A percentile compares a stretch with the other conserved stretches of the same genome.
Evolutionary conservation across 2,888 invertebrate genomes (phyloP).

Genomic region (Aplocera efformata): DNA sequence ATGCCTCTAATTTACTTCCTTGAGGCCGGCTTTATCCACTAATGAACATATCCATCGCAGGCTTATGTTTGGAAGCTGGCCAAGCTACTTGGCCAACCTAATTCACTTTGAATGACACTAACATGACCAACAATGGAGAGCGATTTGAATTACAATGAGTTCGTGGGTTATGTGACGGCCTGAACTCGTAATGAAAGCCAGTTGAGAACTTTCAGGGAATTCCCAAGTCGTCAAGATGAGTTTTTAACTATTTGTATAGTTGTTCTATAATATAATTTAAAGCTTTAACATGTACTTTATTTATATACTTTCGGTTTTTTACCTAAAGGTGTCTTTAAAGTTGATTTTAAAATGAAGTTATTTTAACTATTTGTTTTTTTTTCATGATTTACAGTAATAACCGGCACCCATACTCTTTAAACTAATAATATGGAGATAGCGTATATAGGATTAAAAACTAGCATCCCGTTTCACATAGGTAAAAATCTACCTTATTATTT

Average conservation of each 20-base stretch:
- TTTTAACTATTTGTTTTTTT: too few relatives aligned
- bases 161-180: conserved; percentile 18
- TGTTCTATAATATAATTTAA: background rate
- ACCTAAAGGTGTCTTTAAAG: too few relatives aligned
- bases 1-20: conserved; percentile 14
- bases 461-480: too few relatives aligned
- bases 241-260: background rate
- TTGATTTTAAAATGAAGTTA: too few relatives aligned
- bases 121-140: conserved; percentile 32
- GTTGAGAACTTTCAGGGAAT: conserved; percentile 18
- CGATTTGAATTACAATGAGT: conserved; percentile 40
- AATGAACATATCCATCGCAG: conserved; percentile 19
- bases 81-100: conserved; percentile 30
- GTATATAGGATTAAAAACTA: too few relatives aligned
- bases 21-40: conserved; percentile 10
- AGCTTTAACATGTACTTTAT: too few relatives aligned
- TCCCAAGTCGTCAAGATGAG: conserved; percentile 7
- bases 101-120: conserved; percentile 38
- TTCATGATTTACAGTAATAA: too few relatives aligned
- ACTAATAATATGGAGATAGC: too few relatives aligned
- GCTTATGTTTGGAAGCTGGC: conserved; percentile 31
- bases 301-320: too few relatives aligned
- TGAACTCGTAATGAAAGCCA: conserved; percentile 17
- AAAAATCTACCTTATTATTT: too few relatives aligned
- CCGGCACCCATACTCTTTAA: too few relatives aligned